Evolutionary conservation across 2,888 invertebrate genomes (phyloP).

Genomic region (Gasteruption jaculator): DNA sequence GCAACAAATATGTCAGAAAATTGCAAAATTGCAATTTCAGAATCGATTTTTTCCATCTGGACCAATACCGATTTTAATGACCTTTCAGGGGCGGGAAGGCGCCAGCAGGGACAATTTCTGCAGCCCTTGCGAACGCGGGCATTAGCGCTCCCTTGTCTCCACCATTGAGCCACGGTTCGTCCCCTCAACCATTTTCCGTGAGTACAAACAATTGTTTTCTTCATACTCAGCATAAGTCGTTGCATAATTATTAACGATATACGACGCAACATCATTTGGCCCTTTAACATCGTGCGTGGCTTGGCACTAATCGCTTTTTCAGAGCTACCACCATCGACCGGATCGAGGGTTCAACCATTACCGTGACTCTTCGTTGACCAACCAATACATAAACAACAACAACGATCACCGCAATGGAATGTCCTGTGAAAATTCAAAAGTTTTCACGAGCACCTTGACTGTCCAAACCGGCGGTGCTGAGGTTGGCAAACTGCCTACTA

Average conservation of each 20-base stretch:
- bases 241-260: slow-evolving; percentile 6
- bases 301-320: slow-evolving; percentile 48
- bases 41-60: too few species aligned
- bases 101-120: slow-evolving; percentile 71
- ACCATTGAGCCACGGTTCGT: slow-evolving; percentile 60
- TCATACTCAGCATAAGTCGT: neutral
- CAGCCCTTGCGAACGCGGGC: slow-evolving; percentile 59
- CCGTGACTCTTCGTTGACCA: slow-evolving; percentile 19
- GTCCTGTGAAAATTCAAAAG: slow-evolving; percentile 33
- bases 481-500: slow-evolving; percentile 33
- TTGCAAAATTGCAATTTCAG: too few species aligned
- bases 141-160: slow-evolving; percentile 63
- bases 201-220: slow-evolving; percentile 37
- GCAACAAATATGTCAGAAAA: too few species aligned
- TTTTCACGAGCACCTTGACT: slow-evolving; percentile 48
- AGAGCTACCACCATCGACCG: slow-evolving; percentile 28
- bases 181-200: slow-evolving; percentile 65
- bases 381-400: slow-evolving; percentile 24
- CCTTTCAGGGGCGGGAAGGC: slow-evolving; percentile 62
- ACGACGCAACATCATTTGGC: slow-evolving; percentile 15
- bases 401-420: slow-evolving; percentile 31
- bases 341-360: too few species aligned
- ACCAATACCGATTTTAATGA: neutral
- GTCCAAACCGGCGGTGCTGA: slow-evolving; percentile 41
- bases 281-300: too few species aligned